Base-by-base conservation (phyloP, 2,888 invertebrate genomes). In the Rhyacophila evoluta region DNA sequence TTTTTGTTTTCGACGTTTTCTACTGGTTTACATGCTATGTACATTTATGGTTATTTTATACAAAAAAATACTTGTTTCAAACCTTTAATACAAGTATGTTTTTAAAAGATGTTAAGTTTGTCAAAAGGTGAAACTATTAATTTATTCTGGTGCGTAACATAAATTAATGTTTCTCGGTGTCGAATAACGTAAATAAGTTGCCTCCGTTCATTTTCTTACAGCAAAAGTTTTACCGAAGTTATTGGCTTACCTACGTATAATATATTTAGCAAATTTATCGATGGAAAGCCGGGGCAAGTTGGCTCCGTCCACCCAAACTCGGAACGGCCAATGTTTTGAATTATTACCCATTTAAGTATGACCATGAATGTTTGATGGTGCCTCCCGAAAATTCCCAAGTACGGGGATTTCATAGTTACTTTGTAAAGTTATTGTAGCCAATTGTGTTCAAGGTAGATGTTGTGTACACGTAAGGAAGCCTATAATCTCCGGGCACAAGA, bases 301-400 rank as follows among this genome's bases (percentile, higher is more conserved):
- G 73, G 38, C 71, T n/a, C 71, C 36, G 79, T 36, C 37, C 8
- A 28, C 73, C 70, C 76, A 73, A 76, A 78, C 75, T 74, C 39
- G 55, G 75, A 73, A 74, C 77, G 70, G 79, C 39, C 79, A 70
- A 77, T 82, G 80, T 80, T 80, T 80, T 80, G 80, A 80, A 80
- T 82, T 82, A 80, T 80, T 82, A 80, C 82, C 77, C 82, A 80
- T 82, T 82, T 82, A 79, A 79, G 82, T 82, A 80, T 80, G 80
- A 80, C 80, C 80, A 79, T 74, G 76, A 80, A 78, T 79, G 82
- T 79, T 79, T 39, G 74, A 39, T 29, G 55, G 19, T 55, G 75
- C 67, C 68, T 55, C 37, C 74, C 73, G 72, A 73, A 75, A 79
- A 75, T 79, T 75, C 75, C 79, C 69, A 79, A 79, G 75, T 79